Evolutionary conservation across 2,888 invertebrate species (phyloP).

Genomic region (Pseudococcus longispinus): DNA sequence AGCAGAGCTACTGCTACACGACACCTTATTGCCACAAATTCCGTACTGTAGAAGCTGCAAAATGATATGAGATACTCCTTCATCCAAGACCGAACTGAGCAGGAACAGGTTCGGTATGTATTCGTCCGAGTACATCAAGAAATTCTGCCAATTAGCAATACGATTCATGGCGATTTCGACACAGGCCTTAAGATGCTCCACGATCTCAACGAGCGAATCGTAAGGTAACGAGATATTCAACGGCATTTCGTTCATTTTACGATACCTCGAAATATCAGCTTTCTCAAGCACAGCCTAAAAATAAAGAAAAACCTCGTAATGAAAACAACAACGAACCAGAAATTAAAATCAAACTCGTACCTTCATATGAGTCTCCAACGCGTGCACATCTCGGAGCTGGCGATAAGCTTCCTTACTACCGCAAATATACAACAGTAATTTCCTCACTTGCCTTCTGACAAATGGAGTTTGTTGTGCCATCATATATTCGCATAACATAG

Average conservation of each 20-base stretch:
- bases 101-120: slow-evolving; percentile 58
- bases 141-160: slow-evolving; percentile 93
- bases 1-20: neutral
- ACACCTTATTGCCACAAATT: slow-evolving; percentile 70
- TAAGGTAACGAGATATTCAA: slow-evolving; percentile 65
- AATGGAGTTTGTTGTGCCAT: slow-evolving; percentile 90
- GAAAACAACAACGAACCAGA: neutral
- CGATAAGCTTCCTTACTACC: slow-evolving; percentile 96
- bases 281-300: slow-evolving; percentile 50
- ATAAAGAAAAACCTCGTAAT: neutral
- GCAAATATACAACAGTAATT: slow-evolving; percentile 88
- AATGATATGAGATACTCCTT: slow-evolving; percentile 87
- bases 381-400: slow-evolving; percentile 90
- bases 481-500: slow-evolving; percentile 90
- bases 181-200: slow-evolving; percentile 93
- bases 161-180: slow-evolving; percentile 90
- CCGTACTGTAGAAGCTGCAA: slow-evolving; percentile 89
- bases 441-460: slow-evolving; percentile 88
- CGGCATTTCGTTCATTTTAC: slow-evolving; percentile 46
- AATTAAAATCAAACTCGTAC: slow-evolving; percentile 62
- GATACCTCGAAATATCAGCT: slow-evolving; percentile 33
- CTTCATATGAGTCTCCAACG: slow-evolving; percentile 86
- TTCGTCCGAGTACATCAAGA: slow-evolving; percentile 79
- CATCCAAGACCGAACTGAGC: slow-evolving; percentile 85
- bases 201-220: slow-evolving; percentile 89